Conservation (phyloP, 2,113 vertebrate genomes). For the Oncorhynchus kisutch region DNA sequence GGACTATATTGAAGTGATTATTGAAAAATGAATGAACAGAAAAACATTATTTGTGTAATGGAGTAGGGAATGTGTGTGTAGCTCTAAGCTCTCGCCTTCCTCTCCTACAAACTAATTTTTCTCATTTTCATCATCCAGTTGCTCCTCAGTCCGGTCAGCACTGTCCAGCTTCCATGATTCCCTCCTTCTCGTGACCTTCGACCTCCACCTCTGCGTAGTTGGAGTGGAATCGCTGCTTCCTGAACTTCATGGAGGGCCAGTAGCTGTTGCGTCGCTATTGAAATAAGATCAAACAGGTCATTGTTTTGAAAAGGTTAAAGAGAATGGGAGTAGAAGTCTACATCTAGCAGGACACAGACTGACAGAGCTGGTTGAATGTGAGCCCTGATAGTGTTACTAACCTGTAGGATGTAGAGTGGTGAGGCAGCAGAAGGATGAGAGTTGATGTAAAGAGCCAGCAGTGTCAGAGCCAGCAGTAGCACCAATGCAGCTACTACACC, state of each 20-base stretch:
- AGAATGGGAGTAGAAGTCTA: neutral
- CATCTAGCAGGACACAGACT: neutral
- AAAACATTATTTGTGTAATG: neutral
- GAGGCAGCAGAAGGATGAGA: constrained; percentile 72
- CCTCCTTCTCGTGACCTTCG: constrained; percentile 78
- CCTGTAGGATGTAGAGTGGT: constrained; percentile 80
- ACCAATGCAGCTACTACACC: constrained; percentile 76
- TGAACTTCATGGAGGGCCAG: constrained; percentile 87
- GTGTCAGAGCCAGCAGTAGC: constrained; percentile 72
- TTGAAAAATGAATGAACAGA: neutral
- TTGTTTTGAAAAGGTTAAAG: neutral
- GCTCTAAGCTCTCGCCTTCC: neutral
- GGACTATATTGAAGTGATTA: neutral
- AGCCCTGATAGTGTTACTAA: constrained; percentile 47
- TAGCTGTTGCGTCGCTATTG: constrained; percentile 76
- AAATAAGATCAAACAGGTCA: neutral
- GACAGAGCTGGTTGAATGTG: neutral
- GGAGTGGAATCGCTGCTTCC: constrained; percentile 63
- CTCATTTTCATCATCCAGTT: neutral
- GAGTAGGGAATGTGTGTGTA: neutral
- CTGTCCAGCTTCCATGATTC: constrained; percentile 81
- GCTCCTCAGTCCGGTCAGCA: constrained; percentile 61
- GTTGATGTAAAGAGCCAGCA: constrained; percentile 81
- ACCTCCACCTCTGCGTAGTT: constrained; percentile 83
- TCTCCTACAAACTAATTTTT: neutral